Evolutionary conservation across 1,140 invertebrate genomes (phyloP), one percentile per base, ranked within the genome.

Genomic region (Cephus cinctus): DNA sequence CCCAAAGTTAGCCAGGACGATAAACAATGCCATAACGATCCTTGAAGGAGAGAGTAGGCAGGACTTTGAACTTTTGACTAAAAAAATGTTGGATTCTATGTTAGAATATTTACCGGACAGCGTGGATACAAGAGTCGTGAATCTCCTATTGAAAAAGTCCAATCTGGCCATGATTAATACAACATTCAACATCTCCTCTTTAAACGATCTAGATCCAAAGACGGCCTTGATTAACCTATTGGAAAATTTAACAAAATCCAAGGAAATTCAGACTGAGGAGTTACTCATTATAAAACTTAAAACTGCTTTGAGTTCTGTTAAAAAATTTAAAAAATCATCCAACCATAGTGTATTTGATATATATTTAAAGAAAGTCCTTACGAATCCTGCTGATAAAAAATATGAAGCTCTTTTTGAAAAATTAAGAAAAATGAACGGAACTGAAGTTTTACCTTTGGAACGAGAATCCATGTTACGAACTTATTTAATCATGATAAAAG

Each of bases 121-220:
- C 4, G 22, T 35, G 6, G 43, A 52, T 9, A 15, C 15, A 20
- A 43, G 43, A 12, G 34, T 43, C 1, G 23, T 46, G 30, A 54
- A 2, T 20, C 14, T 54, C 5, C 8, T 54, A 20, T 20, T 54
- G 27, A 51, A 14, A 15, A 45, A 52, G 16, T 11, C 52, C 5
- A 23, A 52, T 32, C 11, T 54, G 15, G 30, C 49, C 23, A 27
- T 11, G 3, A n/a, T 52, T 16, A 35, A 45, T 27, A 49, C 52
- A 18, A 12, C 34, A 11, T 16, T 54, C 5, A 40, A 54, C 22
- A 18, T 46, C 4, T 4, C 31, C 3, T 5, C 1, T 8, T 20
- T 54, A n/a, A 34, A 45, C 12, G 6, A 11, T 0, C 22, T 0
- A 1, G n/a, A 1, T 18, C 9, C 49, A 4, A 18, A 39, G n/a